phyloP scores from a whole-genome alignment of 23 tunicate genomes.

The Phallusia fumigata region DNA sequence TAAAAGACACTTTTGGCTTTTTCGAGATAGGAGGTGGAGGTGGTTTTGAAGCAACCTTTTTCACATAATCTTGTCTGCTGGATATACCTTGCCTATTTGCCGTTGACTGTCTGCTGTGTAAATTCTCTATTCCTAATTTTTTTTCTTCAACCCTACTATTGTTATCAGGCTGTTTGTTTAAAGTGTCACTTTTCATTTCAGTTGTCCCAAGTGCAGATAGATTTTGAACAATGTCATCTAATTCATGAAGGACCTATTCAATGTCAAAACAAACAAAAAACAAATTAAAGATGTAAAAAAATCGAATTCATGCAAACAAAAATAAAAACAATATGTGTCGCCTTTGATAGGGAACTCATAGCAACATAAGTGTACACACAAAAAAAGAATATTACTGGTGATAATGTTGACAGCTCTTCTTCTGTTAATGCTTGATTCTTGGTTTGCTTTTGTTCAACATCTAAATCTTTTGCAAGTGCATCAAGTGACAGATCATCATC shows the following conservation, averaged over 20 bases:
- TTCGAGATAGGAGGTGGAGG: conserved; percentile 18
- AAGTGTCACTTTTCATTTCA: not conserved
- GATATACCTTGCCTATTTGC: not conserved
- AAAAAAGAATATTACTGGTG: conserved; percentile 37
- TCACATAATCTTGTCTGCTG: not conserved
- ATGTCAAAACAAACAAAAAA: conserved; percentile 3
- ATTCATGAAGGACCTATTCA: conserved; percentile 48
- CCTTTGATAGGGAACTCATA: not conserved
- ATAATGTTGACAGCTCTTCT: conserved; percentile 56
- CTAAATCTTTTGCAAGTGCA: conserved; percentile 52
- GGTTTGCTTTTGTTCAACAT: conserved; percentile 40
- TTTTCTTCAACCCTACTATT: not conserved
- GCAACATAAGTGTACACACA: too few species aligned
- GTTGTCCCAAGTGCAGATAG: conserved; percentile 1
- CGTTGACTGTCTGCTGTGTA: not conserved
- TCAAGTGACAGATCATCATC: conserved; percentile 56
- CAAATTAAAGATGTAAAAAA: conserved; percentile 5
- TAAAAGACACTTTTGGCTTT: conserved; percentile 17
- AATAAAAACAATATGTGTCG: not conserved
- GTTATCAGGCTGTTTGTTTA: not conserved
- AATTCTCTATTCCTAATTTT: too few species aligned
- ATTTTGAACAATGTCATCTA: conserved; percentile 45
- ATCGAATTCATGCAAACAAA: not conserved
- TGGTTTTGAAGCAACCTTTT: not conserved
- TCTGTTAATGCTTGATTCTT: conserved; percentile 30